Conservation (phyloP, 2,888 invertebrate species). For the Blomia tropicalis region DNA sequence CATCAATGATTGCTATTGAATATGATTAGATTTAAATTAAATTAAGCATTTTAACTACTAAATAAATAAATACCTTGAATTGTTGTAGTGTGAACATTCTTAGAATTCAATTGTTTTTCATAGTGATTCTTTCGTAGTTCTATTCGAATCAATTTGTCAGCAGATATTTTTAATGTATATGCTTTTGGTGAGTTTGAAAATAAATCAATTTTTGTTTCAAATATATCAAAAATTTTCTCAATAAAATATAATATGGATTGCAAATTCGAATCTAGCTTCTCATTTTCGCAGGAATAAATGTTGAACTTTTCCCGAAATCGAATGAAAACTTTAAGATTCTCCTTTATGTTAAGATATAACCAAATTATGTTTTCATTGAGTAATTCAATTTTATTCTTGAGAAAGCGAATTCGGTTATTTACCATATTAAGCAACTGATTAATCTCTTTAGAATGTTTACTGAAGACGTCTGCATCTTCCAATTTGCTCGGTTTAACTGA, state of each 20-base stretch:
- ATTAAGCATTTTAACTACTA: too few species aligned
- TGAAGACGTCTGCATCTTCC: not conserved
- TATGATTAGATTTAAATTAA: not conserved
- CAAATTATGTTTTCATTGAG: conserved; percentile 11
- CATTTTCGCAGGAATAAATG: not conserved
- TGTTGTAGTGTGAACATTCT: not conserved
- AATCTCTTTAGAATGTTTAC: not conserved
- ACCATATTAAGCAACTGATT: not conserved
- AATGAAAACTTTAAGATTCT: not conserved
- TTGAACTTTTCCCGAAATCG: not conserved
- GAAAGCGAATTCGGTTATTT: not conserved
- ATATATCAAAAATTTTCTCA: not conserved
- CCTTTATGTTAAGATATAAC: not conserved
- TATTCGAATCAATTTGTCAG: too few species aligned
- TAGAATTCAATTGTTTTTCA: not conserved
- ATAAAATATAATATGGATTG: not conserved
- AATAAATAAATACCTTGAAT: not conserved
- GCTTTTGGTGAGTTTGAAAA: conserved; percentile 7
- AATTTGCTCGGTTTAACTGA: not conserved
- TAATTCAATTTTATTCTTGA: not conserved
- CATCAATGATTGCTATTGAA: not conserved
- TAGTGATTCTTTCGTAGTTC: too few species aligned
- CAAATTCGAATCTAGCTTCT: not conserved
- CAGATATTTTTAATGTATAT: not conserved
- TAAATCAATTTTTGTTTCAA: not conserved